A percentile compares a stretch with the other conserved stretches of the same genome.
Conservation (phyloP, 1,140 invertebrate species). For the Bombus polaris region DNA sequence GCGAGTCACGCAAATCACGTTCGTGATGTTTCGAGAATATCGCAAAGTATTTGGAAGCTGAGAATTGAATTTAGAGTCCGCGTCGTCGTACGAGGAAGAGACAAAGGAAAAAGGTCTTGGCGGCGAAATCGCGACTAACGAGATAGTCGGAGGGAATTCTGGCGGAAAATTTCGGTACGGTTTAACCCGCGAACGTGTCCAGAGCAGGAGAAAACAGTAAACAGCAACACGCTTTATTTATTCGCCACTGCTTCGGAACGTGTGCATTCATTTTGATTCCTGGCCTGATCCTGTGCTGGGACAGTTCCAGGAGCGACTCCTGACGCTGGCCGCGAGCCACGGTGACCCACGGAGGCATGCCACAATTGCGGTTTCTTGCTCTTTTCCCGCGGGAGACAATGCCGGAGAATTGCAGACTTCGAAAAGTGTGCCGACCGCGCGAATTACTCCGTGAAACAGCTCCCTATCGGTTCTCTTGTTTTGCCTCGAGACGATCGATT, state of each 20-base stretch:
- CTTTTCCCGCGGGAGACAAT: conserved; percentile 52
- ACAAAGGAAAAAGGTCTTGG: background rate
- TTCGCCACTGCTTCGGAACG: conserved; percentile 28
- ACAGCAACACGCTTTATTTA: conserved; percentile 39
- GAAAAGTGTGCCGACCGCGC: conserved; percentile 45
- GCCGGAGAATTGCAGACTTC: conserved; percentile 30
- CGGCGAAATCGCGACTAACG: background rate
- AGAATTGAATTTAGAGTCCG: background rate
- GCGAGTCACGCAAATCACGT: background rate
- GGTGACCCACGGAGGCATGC: conserved; percentile 39
- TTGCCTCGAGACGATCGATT: conserved; percentile 33
- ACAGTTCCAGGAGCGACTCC: conserved; percentile 63
- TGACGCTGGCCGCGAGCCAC: conserved; percentile 55
- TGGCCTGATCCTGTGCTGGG: conserved; percentile 41
- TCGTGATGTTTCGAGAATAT: background rate
- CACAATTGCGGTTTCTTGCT: conserved; percentile 55
- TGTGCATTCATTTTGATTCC: conserved; percentile 46
- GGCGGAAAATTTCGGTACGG: conserved; percentile 16
- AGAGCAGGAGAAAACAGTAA: conserved; percentile 4
- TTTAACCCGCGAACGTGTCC: background rate
- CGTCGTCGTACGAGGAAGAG: no score
- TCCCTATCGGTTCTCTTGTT: conserved; percentile 31
- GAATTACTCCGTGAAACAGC: conserved; percentile 41
- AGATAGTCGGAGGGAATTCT: conserved; percentile 19
- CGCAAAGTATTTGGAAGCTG: background rate